Conservation (phyloP, 2,888 invertebrate genomes). For the Keiferia lycopersicella region DNA sequence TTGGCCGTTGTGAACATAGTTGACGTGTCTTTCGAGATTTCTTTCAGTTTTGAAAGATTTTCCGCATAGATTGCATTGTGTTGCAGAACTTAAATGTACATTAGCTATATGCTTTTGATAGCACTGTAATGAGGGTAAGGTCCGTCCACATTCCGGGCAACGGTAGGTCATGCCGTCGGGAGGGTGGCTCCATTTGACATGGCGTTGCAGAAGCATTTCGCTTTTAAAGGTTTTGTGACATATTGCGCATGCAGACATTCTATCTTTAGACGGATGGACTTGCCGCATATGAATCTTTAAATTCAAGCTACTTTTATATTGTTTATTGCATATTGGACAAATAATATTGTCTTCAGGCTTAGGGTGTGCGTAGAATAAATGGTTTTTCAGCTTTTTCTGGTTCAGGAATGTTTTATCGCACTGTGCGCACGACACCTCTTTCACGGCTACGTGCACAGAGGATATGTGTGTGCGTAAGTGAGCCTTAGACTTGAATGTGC, state of each 20-base stretch:
- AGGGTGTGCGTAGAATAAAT: slow-evolving; percentile 48
- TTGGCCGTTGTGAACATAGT: slow-evolving; percentile 27
- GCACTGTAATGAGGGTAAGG: slow-evolving; percentile 39
- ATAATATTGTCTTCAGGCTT: slow-evolving; percentile 39
- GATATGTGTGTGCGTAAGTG: slow-evolving; percentile 44
- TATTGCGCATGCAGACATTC: slow-evolving; percentile 39
- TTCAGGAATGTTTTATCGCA: slow-evolving; percentile 46
- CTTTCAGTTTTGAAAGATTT: slow-evolving; percentile 36
- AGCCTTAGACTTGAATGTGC: slow-evolving; percentile 44
- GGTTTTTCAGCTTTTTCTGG: slow-evolving; percentile 47
- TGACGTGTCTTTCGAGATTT: slow-evolving; percentile 32
- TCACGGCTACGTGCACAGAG: slow-evolving; percentile 41
- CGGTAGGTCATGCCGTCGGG: slow-evolving; percentile 45
- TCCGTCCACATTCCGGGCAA: slow-evolving; percentile 44
- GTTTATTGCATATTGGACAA: slow-evolving; percentile 45
- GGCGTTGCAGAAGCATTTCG: slow-evolving; percentile 45
- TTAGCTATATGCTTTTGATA: slow-evolving; percentile 44
- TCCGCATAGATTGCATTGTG: slow-evolving; percentile 33
- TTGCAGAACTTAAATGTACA: slow-evolving; percentile 37
- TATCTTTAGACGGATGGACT: slow-evolving; percentile 42
- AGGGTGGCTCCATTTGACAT: slow-evolving; percentile 49
- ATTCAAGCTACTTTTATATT: slow-evolving; percentile 45
- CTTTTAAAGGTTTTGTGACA: slow-evolving; percentile 47
- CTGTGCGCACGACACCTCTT: slow-evolving; percentile 38
- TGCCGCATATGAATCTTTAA: slow-evolving; percentile 47